Evolutionary conservation across 2,888 invertebrate species (phyloP).

Genomic region (Himalopsyche kuldschensis): DNA sequence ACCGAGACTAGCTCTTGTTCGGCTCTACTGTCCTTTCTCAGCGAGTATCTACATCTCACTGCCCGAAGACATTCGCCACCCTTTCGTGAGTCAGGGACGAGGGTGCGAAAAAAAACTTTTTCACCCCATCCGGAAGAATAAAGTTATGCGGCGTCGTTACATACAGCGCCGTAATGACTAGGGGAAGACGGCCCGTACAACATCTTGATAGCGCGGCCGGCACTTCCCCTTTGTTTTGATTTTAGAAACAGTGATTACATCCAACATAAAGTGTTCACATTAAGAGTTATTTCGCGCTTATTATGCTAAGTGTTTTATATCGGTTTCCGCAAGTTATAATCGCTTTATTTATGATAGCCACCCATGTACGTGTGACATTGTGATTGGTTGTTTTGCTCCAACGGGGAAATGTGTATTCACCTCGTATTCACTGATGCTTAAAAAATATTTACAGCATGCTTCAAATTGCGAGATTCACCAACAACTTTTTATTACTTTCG

Average conservation of each 20-base stretch:
- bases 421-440: background rate
- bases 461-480: too few species aligned
- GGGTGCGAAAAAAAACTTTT: slow-evolving; percentile 38
- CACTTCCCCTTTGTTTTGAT: background rate
- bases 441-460: too few species aligned
- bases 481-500: too few species aligned
- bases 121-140: slow-evolving; percentile 25
- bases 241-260: background rate
- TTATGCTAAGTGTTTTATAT: background rate
- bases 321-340: background rate
- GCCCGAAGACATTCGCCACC: background rate
- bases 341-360: background rate
- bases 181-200: slow-evolving; percentile 5
- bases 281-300: background rate
- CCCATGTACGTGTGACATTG: background rate
- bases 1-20: background rate
- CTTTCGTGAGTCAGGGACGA: slow-evolving; percentile 1
- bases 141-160: slow-evolving; percentile 39
- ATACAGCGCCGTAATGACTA: slow-evolving; percentile 34
- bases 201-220: slow-evolving; percentile 25
- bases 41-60: background rate
- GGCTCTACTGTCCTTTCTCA: background rate
- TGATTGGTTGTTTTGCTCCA: background rate
- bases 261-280: background rate
- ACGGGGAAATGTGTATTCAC: background rate